Evolutionary conservation across 2,888 invertebrate genomes (phyloP).

Genomic region (Caenorhabditis sinica): DNA sequence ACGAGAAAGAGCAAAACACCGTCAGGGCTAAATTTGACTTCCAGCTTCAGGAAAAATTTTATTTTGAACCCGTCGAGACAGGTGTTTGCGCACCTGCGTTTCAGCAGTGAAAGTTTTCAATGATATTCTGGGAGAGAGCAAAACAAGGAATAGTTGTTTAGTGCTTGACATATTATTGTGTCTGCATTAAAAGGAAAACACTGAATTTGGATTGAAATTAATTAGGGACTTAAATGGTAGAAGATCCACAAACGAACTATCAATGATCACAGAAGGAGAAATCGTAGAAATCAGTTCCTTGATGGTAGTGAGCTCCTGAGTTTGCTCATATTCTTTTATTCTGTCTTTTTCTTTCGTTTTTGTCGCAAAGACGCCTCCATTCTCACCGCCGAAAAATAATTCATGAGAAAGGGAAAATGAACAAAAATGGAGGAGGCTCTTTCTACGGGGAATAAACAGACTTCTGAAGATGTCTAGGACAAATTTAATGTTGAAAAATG

Average conservation of each 20-base stretch:
- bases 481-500: background rate
- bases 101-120: background rate
- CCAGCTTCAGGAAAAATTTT: background rate
- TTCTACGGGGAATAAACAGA: background rate
- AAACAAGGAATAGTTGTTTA: conserved; percentile 4
- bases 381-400: conserved; percentile 46
- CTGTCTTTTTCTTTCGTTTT: background rate
- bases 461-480: background rate
- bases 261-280: no score
- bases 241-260: no score
- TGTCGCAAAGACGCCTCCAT: conserved; percentile 14
- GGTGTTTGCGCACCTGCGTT: conserved; percentile 33
- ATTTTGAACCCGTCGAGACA: conserved; percentile 6
- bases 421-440: background rate
- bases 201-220: background rate
- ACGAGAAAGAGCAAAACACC: background rate
- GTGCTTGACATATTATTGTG: background rate
- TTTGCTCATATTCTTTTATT: background rate
- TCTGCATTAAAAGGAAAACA: background rate
- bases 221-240: no score
- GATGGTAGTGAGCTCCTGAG: background rate
- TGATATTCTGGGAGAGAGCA: background rate
- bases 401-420: conserved; percentile 40
- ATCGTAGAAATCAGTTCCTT: background rate
- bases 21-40: background rate